These are phyloP conservation scores for Silurus meridionalis DNA, from an alignment of 2,113 vertebrate species.

Conservation along the genomic window DNA sequence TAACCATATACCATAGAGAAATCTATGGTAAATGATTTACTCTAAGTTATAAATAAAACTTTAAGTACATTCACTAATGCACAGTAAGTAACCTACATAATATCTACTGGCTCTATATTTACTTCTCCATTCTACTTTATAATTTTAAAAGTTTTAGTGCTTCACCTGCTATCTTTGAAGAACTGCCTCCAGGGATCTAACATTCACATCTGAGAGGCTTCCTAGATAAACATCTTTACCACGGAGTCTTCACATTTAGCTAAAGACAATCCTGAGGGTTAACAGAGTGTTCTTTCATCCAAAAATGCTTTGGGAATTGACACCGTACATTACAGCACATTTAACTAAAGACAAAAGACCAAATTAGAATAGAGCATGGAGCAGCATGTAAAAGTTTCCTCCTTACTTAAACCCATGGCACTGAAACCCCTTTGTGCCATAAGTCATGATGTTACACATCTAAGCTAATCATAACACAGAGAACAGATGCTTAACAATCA, in stretches of 20 bases:
- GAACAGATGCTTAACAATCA: background rate
- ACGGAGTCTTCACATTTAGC: background rate
- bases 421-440: background rate
- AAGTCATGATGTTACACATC: background rate
- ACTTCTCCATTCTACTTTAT: background rate
- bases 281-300: background rate
- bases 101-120: background rate
- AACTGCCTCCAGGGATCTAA: background rate
- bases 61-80: background rate
- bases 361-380: background rate
- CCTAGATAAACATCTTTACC: slow-evolving; percentile 11
- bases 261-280: background rate
- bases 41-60: background rate
- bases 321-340: slow-evolving; percentile 5
- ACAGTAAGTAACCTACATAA: background rate
- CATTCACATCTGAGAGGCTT: slow-evolving; percentile 7
- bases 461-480: background rate
- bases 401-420: background rate
- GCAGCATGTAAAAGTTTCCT: background rate
- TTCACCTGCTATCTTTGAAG: slow-evolving; percentile 11
- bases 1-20: background rate
- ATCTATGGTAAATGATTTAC: background rate
- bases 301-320: background rate
- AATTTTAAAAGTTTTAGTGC: slow-evolving; percentile 5
- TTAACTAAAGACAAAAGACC: slow-evolving; percentile 13